Percentiles rank a stretch among this genome's conserved stretches.
Conservation (phyloP, 2,888 invertebrate genomes). For the Clivina fossor region DNA sequence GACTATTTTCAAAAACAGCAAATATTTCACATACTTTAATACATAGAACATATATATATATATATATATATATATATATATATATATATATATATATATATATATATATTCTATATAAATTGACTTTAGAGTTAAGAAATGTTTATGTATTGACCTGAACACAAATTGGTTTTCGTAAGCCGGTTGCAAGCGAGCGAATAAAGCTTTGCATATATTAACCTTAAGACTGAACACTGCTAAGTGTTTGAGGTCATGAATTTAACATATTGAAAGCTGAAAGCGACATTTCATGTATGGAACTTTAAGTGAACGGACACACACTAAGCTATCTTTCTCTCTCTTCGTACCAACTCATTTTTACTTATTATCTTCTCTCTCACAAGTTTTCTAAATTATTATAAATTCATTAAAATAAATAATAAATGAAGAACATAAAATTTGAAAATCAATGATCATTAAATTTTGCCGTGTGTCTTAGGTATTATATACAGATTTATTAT, state of each 20-base stretch:
- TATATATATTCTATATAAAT: no score
- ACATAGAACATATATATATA: no score
- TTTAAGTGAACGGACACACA: neutral
- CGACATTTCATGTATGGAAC: constrained; percentile 17
- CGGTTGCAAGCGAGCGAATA: constrained; percentile 25
- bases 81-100: no score
- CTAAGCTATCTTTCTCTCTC: neutral
- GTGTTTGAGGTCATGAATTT: constrained; percentile 26
- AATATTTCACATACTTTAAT: no score
- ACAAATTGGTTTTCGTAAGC: constrained; percentile 24
- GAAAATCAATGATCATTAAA: no score
- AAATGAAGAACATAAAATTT: no score
- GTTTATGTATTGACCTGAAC: constrained; percentile 22
- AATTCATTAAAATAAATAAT: no score
- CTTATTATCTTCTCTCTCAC: neutral
- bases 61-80: no score
- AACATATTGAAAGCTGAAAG: constrained; percentile 24
- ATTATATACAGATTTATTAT: no score
- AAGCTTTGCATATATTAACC: constrained; percentile 30
- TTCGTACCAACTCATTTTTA: neutral
- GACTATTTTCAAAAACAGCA: no score
- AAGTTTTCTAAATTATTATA: no score
- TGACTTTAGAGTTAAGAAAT: constrained; percentile 16
- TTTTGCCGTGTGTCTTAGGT: no score
- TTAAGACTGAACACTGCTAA: constrained; percentile 20